Evolutionary conservation across 2,797 vertebrate genomes (phyloP).

Genomic region (Erethizon dorsatum): DNA sequence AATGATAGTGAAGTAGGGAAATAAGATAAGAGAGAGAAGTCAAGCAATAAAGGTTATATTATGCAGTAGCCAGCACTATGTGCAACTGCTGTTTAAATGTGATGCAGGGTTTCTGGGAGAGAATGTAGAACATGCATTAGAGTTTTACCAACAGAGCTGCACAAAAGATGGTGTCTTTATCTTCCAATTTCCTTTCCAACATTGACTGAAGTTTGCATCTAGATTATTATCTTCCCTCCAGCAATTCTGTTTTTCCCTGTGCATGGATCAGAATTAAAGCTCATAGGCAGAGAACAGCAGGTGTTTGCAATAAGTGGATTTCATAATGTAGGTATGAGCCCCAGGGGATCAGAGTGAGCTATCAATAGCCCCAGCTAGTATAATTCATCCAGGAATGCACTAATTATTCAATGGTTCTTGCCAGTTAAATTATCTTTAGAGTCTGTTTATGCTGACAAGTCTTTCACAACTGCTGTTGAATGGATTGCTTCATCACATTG

Average conservation of each 20-base stretch:
- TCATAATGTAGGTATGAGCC: background rate
- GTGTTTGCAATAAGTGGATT: slow-evolving; percentile 63
- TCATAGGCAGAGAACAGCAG: slow-evolving; percentile 46
- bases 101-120: background rate
- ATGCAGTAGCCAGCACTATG: background rate
- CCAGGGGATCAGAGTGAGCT: background rate
- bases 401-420: slow-evolving; percentile 23
- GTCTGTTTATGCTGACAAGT: slow-evolving; percentile 26
- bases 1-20: background rate
- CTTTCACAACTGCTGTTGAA: slow-evolving; percentile 63
- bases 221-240: background rate
- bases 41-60: background rate
- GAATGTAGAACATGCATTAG: background rate
- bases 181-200: background rate
- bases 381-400: slow-evolving; percentile 49
- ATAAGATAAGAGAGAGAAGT: background rate
- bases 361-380: background rate
- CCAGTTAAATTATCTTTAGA: slow-evolving; percentile 62
- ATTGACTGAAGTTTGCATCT: background rate
- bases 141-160: background rate
- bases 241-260: slow-evolving; percentile 1
- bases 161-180: background rate
- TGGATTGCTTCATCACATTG: slow-evolving; percentile 74
- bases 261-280: slow-evolving; percentile 49
- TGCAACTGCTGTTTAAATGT: background rate